Evolutionary conservation across 2,888 invertebrate genomes (phyloP).

Genomic region (Mythimna lalbum): DNA sequence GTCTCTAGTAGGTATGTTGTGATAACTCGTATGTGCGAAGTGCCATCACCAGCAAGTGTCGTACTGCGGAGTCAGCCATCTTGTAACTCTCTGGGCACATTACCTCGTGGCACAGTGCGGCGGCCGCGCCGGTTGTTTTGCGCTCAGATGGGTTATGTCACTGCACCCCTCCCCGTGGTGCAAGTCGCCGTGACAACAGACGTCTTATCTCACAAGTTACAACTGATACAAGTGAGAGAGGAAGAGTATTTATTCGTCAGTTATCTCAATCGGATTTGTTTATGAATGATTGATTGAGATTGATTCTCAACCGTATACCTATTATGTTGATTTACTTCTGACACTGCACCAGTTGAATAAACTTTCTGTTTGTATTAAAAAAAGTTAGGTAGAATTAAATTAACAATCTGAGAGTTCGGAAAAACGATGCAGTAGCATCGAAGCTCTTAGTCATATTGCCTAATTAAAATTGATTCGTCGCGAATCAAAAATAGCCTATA

Average conservation of each 20-base stretch:
- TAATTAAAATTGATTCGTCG: no score
- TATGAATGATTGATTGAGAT: conserved; percentile 6
- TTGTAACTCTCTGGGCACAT: not conserved
- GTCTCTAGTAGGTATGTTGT: not conserved
- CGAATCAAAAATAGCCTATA: no score
- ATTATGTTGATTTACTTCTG: not conserved
- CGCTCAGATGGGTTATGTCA: conserved; percentile 39
- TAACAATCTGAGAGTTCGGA: no score
- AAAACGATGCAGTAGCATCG: no score
- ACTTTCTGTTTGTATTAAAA: not conserved
- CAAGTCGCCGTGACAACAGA: not conserved
- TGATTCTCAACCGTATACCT: no score
- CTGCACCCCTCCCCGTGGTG: not conserved
- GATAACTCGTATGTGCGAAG: not conserved
- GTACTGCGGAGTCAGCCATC: not conserved
- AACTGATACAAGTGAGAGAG: not conserved
- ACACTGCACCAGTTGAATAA: not conserved
- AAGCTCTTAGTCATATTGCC: no score
- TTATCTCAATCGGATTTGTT: not conserved
- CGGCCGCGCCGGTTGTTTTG: conserved; percentile 33
- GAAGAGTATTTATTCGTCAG: not conserved
- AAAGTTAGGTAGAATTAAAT: no score
- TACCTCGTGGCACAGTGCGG: conserved; percentile 1
- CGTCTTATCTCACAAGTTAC: conserved; percentile 9
- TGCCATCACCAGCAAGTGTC: not conserved